Conservation (phyloP, 2,797 vertebrate genomes). For the Spheniscus humboldti region DNA sequence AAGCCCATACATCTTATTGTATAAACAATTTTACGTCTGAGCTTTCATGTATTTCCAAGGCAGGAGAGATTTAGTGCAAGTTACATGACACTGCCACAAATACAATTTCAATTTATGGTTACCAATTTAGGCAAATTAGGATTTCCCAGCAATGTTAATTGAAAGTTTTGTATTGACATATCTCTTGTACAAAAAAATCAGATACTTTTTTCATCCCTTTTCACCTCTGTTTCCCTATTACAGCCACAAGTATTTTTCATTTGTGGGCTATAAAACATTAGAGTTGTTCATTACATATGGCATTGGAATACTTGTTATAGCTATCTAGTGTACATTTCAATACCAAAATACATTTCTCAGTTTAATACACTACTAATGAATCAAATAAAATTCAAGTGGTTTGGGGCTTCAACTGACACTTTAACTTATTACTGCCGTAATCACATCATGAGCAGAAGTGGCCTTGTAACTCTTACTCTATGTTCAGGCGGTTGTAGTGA, state of each 20-base stretch:
- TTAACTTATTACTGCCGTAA: background rate
- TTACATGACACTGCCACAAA: background rate
- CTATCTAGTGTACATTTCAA: slow-evolving; percentile 33
- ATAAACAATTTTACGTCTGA: background rate
- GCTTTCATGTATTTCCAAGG: background rate
- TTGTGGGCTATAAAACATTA: slow-evolving; percentile 14
- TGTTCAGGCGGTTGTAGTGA: background rate
- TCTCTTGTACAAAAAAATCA: background rate
- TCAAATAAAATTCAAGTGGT: slow-evolving; percentile 27
- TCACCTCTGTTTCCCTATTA: background rate
- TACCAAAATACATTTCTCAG: slow-evolving; percentile 28
- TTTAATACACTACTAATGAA: slow-evolving; percentile 33
- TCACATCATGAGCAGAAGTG: background rate
- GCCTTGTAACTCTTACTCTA: background rate
- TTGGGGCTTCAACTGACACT: slow-evolving; percentile 13
- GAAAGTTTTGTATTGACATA: background rate
- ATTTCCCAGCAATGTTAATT: background rate
- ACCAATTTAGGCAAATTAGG: background rate
- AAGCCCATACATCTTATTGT: background rate
- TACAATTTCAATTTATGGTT: background rate
- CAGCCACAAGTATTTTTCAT: slow-evolving; percentile 16
- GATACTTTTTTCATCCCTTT: background rate
- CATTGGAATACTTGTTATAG: slow-evolving; percentile 11
- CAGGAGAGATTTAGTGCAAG: background rate
- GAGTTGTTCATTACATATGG: slow-evolving; percentile 14